Percentiles rank a stretch among this genome's conserved stretches.
Evolutionary conservation across 2,797 vertebrate species (phyloP).

Genomic region (Sarcophilus harrisii): DNA sequence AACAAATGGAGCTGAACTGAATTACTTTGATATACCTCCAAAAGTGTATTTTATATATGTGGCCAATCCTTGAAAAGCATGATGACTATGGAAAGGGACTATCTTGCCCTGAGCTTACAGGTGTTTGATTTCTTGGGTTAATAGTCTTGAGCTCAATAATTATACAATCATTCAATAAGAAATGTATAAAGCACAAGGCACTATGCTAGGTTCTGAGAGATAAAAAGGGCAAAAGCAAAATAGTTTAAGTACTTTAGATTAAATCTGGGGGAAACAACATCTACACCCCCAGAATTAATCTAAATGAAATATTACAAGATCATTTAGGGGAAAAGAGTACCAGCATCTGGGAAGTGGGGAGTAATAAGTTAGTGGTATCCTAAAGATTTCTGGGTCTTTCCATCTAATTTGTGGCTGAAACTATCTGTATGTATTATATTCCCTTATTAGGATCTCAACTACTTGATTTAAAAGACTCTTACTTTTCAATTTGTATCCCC

Average conservation of each 20-base stretch:
- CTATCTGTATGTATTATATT: background rate
- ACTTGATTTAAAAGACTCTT: background rate
- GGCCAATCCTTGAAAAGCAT: background rate
- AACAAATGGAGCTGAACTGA: background rate
- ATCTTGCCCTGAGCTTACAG: background rate
- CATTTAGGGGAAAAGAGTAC: background rate
- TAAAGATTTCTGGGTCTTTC: background rate
- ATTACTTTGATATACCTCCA: background rate
- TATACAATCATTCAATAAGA: background rate
- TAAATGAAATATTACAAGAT: background rate
- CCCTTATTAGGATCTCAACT: background rate
- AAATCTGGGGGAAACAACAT: background rate
- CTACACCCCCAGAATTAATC: background rate
- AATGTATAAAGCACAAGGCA: background rate
- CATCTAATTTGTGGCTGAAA: background rate
- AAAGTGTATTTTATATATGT: background rate
- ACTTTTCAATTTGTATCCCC: background rate
- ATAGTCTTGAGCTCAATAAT: background rate
- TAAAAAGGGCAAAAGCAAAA: background rate
- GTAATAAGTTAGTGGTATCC: background rate
- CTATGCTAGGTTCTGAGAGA: background rate
- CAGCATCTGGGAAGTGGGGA: background rate
- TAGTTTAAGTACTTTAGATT: background rate
- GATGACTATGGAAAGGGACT: background rate
- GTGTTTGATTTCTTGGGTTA: background rate